These are phyloP conservation scores for Pelagia noctiluca DNA, from an alignment of 30 jellyfish, hydroid and myxozoan genomes.

Conservation along the genomic window DNA sequence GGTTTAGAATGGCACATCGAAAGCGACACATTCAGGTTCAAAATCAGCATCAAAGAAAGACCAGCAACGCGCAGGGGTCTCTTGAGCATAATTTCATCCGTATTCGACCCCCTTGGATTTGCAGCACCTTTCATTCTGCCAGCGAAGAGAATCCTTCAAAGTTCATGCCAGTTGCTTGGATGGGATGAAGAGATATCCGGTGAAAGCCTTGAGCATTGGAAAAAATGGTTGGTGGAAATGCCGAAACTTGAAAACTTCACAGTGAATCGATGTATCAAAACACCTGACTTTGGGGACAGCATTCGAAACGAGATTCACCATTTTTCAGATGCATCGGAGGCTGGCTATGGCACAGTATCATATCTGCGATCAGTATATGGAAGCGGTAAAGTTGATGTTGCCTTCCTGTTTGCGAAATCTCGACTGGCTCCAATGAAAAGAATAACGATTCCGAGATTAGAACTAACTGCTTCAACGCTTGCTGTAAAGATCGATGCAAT, in stretches of 20 bases:
- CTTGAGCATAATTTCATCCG: slow-evolving; percentile 40
- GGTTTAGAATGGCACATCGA: slow-evolving; percentile 61
- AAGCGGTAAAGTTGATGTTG: slow-evolving; percentile 24
- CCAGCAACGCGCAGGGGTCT: slow-evolving; percentile 50
- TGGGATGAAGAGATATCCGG: slow-evolving; percentile 60
- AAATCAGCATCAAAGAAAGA: slow-evolving; percentile 14
- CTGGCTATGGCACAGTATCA: slow-evolving; percentile 65
- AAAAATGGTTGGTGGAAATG: slow-evolving; percentile 21
- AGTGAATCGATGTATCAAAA: slow-evolving; percentile 32
- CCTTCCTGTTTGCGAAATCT: slow-evolving; percentile 55
- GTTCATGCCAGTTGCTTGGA: slow-evolving; percentile 6
- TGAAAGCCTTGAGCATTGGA: slow-evolving; percentile 24
- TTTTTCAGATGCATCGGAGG: slow-evolving; percentile 57
- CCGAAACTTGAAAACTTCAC: slow-evolving; percentile 30
- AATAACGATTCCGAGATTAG: slow-evolving; percentile 61
- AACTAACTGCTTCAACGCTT: slow-evolving; percentile 65
- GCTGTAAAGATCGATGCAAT: slow-evolving; percentile 55
- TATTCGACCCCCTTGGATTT: slow-evolving; percentile 71
- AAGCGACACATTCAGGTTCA: slow-evolving; percentile 44
- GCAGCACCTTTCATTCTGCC: slow-evolving; percentile 53
- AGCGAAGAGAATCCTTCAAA: slow-evolving; percentile 56
- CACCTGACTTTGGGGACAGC: slow-evolving; percentile 21
- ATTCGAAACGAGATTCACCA: slow-evolving; percentile 40
- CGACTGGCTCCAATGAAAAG: slow-evolving; percentile 66
- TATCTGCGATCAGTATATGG: slow-evolving; percentile 36